Conservation (phyloP, 2,113 vertebrate species). For the Malurus elegans region DNA sequence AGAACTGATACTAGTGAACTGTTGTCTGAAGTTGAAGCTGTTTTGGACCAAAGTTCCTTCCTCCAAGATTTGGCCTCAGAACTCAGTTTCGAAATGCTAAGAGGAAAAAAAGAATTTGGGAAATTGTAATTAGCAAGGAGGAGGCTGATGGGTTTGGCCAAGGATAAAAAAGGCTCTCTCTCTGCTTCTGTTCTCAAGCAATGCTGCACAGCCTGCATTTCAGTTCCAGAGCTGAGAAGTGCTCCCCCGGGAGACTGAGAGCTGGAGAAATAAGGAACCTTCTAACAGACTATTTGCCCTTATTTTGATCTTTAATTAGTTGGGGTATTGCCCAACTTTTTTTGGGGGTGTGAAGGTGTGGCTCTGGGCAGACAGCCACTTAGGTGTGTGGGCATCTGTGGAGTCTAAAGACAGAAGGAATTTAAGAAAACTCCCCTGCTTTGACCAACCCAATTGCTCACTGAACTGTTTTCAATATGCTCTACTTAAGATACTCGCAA, state of each 20-base stretch:
- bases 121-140: neutral
- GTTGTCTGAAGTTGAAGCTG: neutral
- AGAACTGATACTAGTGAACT: conserved; percentile 17
- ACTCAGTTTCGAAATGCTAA: conserved; percentile 15
- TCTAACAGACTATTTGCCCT: neutral
- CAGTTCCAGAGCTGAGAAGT: neutral
- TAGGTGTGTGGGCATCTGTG: neutral
- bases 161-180: neutral
- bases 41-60: conserved; percentile 40
- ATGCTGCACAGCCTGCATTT: neutral
- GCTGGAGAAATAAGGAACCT: neutral
- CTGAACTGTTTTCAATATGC: neutral
- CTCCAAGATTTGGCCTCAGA: conserved; percentile 18
- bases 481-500: neutral
- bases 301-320: conserved; percentile 4
- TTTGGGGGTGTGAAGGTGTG: neutral
- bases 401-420: neutral
- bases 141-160: neutral
- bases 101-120: neutral
- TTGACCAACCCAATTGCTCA: neutral
- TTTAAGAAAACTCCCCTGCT: neutral
- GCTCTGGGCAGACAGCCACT: neutral
- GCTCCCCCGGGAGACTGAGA: neutral
- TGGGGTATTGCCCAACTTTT: neutral
- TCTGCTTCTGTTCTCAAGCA: neutral